Evolutionary conservation across 2,888 invertebrate species (phyloP).

Genomic region (Eurytoma adleriae): DNA sequence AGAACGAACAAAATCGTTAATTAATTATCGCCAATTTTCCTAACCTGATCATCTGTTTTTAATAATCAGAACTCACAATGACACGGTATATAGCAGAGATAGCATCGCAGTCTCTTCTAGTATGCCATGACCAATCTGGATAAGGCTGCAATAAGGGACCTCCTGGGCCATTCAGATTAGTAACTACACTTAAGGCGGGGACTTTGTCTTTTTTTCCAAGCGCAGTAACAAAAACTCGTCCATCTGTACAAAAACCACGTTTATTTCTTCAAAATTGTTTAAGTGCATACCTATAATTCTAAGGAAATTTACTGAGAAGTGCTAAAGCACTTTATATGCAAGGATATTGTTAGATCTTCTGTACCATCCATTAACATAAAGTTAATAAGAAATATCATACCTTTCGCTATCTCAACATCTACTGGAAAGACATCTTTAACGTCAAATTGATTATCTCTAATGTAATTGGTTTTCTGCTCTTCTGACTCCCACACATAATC

Average conservation of each 20-base stretch:
- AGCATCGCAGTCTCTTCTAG: constrained; percentile 80
- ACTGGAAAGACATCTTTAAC: constrained; percentile 56
- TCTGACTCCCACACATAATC: constrained; percentile 83
- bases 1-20: too few species aligned
- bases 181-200: constrained; percentile 83
- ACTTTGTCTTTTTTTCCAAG: constrained; percentile 66
- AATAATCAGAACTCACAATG: constrained; percentile 78
- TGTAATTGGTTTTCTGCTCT: constrained; percentile 78
- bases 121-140: constrained; percentile 81
- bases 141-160: constrained; percentile 79
- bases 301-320: background rate
- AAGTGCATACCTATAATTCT: too few species aligned
- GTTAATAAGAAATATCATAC: constrained; percentile 33
- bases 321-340: background rate
- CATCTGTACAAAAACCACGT: constrained; percentile 47
- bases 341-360: background rate
- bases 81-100: constrained; percentile 85
- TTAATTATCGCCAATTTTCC: too few species aligned
- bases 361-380: too few species aligned
- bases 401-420: constrained; percentile 62
- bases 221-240: constrained; percentile 72
- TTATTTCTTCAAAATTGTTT: background rate
- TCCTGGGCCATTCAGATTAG: constrained; percentile 77
- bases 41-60: too few species aligned
- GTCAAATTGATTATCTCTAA: constrained; percentile 75